These are phyloP conservation scores for Indri indri DNA, from an alignment of 2,113 vertebrate genomes.

Conservation along the genomic window DNA sequence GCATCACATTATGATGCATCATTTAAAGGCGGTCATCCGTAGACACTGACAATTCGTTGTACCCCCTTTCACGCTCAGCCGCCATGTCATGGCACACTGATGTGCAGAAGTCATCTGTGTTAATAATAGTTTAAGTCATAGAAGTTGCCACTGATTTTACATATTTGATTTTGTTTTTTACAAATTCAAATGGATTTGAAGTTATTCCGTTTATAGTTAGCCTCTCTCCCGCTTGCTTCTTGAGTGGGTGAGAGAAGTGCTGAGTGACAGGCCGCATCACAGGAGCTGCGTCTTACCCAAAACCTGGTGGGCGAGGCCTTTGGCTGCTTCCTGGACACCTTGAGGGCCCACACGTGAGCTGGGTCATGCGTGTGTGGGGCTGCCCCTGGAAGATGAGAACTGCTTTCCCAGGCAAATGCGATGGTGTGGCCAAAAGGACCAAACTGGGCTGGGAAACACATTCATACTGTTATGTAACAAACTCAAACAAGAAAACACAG, in stretches of 20 bases:
- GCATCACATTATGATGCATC: background rate
- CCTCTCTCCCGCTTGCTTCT: background rate
- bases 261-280: background rate
- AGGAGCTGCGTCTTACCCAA: background rate
- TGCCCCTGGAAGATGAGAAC: background rate
- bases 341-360: fast-evolving
- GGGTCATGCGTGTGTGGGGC: fast-evolving
- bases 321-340: background rate
- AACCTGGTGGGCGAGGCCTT: too few species aligned
- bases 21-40: background rate
- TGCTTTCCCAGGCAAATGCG: background rate
- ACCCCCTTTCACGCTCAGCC: background rate
- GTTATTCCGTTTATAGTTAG: background rate
- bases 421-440: background rate
- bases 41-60: background rate
- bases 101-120: background rate
- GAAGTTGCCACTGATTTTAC: background rate
- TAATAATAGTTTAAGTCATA: background rate
- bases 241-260: background rate
- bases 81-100: background rate
- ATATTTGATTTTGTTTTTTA: background rate
- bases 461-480: background rate
- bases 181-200: background rate
- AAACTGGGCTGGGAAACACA: background rate
- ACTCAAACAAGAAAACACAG: background rate